These are phyloP conservation scores for Spodoptera exigua DNA, from an alignment of 2,888 invertebrate species.

Conservation along the genomic window DNA sequence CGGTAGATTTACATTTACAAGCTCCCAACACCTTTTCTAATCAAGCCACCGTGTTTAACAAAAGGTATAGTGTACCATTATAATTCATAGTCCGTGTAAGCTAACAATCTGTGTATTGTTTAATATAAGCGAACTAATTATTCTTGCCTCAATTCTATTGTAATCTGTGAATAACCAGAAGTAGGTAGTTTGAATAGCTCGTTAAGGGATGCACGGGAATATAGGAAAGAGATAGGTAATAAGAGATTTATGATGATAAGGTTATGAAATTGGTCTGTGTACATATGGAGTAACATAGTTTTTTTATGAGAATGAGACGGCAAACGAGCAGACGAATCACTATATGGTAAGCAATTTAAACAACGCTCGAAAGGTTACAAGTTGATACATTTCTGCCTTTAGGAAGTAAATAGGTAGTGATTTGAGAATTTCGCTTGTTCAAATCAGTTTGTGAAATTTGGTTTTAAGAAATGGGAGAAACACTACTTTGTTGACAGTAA, in stretches of 20 bases:
- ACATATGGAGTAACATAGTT: no score
- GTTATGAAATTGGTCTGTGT: constrained; percentile 16
- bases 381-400: no score
- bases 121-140: constrained; percentile 54
- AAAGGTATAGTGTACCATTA: constrained; percentile 36
- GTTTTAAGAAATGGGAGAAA: no score
- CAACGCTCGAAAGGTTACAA: no score
- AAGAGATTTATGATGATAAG: constrained; percentile 27
- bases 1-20: constrained; percentile 32
- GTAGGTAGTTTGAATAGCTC: constrained; percentile 58
- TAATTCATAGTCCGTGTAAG: constrained; percentile 47
- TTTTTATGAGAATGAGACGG: no score
- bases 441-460: no score
- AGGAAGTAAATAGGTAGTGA: no score
- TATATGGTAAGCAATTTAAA: no score
- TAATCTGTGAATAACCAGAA: constrained; percentile 55
- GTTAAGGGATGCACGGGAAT: constrained; percentile 50
- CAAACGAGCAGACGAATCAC: no score
- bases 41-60: constrained; percentile 30
- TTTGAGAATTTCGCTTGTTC: no score
- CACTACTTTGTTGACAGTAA: no score
- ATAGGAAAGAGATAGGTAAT: constrained; percentile 18
- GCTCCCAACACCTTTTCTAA: constrained; percentile 32
- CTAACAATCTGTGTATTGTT: constrained; percentile 53
- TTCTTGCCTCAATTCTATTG: constrained; percentile 45